Base-by-base conservation (phyloP, 2,797 vertebrate genomes). In the Ceryle rudis region DNA sequence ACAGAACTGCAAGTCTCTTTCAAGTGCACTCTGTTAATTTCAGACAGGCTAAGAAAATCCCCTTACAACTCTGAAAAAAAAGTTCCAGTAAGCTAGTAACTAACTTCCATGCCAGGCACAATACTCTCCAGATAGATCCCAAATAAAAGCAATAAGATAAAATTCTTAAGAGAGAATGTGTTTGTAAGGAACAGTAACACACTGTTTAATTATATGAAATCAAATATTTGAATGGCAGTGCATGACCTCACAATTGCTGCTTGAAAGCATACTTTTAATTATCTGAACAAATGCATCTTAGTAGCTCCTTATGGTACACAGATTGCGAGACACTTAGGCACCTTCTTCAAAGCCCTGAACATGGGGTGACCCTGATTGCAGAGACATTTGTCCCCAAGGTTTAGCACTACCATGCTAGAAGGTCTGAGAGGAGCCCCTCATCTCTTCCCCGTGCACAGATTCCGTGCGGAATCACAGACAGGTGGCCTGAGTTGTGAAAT, bases 181-280 rank as follows among this genome's bases (percentile, higher is more conserved):
- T 91, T 85, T 61, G 23, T 52, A 80, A 83, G 57, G 86, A 87
- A 71, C 47, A 85, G 62, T 31, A 69, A 84, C 54, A 49, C 25
- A 57, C 35, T 58, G 69, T 85, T 95, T 92, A 94, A 82, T 95
- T 74, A 64, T 37, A 81, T 51, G 79, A 93, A 96, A 91, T 85
- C 74, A 95, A 70, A 89, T 67, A 95, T 96, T 87, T 89, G 81
- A 89, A 65, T 74, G 64, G 72, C 57, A 89, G 44, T 57, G 60
- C 78, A 37, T 57, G 74, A 95, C 81, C 84, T 73, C 71, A 71
- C 67, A 82, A 77, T 64, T 74, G 60, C 51, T 82, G 83, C 78
- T 90, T 71, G 89, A 78, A 96, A 94, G 86, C 9, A 22, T 28
- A 93, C 19, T 91, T 96, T 61, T 74, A 93, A 93, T 93, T 92